Conservation (phyloP, 1,140 invertebrate species). For the Diuraphis noxia region DNA sequence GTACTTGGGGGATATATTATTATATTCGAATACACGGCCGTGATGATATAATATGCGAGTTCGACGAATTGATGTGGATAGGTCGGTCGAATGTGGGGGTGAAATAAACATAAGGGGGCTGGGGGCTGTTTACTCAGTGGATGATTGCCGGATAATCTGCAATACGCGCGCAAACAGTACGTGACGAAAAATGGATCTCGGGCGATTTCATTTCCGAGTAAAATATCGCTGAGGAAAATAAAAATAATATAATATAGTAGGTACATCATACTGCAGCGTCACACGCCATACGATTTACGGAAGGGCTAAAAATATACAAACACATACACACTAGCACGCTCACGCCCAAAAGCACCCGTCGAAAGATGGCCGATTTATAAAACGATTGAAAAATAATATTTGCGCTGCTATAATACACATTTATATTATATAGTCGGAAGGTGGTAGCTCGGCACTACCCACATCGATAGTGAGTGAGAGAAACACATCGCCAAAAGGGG, state of each 20-base stretch:
- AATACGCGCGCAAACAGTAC: constrained; percentile 40
- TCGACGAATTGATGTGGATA: background rate
- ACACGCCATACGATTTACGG: background rate
- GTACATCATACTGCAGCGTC: background rate
- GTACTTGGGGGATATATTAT: background rate
- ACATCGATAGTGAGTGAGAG: background rate
- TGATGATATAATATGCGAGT: background rate
- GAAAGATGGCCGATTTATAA: constrained; percentile 41
- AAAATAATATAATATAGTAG: background rate
- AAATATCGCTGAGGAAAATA: constrained; percentile 13
- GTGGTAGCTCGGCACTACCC: background rate
- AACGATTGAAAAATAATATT: constrained; percentile 50
- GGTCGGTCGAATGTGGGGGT: background rate
- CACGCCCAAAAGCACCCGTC: background rate
- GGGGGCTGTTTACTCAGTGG: constrained; percentile 3
- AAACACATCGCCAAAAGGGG: background rate
- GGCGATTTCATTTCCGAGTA: constrained; percentile 46
- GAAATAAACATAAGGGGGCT: background rate
- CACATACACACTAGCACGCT: background rate
- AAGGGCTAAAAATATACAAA: background rate
- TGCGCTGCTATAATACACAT: constrained; percentile 28
- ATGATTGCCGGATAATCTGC: constrained; percentile 47
- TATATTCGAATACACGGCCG: background rate
- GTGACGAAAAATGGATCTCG: constrained; percentile 34
- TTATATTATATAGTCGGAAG: background rate